These are phyloP conservation scores for Diplodus puntazzo DNA, from an alignment of 2,797 vertebrate genomes.

Conservation along the genomic window DNA sequence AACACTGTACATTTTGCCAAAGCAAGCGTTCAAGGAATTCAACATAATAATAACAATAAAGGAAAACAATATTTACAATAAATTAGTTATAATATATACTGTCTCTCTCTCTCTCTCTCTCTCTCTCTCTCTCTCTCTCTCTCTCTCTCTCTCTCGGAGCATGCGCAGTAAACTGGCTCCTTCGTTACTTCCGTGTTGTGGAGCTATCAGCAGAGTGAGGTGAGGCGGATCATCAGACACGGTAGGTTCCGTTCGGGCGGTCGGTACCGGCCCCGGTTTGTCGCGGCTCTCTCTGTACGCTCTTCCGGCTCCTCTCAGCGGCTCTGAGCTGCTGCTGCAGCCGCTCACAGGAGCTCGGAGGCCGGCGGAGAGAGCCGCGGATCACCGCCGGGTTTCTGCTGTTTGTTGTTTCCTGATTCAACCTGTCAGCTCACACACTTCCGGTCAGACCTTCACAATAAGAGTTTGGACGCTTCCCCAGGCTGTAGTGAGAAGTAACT, in stretches of 20 bases:
- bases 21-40: too few relatives aligned
- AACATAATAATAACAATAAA: too few relatives aligned
- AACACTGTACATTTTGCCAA: too few relatives aligned
- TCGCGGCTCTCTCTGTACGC: neutral
- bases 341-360: neutral
- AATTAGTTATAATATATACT: too few relatives aligned
- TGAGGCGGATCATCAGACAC: conserved; percentile 32
- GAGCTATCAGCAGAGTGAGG: conserved; percentile 41
- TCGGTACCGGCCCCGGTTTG: neutral
- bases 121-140: neutral
- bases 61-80: too few relatives aligned
- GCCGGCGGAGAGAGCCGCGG: conserved; percentile 18
- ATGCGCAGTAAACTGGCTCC: conserved; percentile 45
- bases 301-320: neutral
- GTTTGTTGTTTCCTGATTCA: conserved; percentile 58
- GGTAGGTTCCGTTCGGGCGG: conserved; percentile 48
- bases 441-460: conserved; percentile 61
- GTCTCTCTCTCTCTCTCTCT: neutral
- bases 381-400: conserved; percentile 22
- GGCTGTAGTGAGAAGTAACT: too few relatives aligned
- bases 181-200: conserved; percentile 65
- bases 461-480: neutral
- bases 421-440: conserved; percentile 24
- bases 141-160: neutral
- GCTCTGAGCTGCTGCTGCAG: neutral